These are phyloP conservation scores for Eucera pruinosa DNA, from an alignment of 2,888 invertebrate species.

Conservation along the genomic window DNA sequence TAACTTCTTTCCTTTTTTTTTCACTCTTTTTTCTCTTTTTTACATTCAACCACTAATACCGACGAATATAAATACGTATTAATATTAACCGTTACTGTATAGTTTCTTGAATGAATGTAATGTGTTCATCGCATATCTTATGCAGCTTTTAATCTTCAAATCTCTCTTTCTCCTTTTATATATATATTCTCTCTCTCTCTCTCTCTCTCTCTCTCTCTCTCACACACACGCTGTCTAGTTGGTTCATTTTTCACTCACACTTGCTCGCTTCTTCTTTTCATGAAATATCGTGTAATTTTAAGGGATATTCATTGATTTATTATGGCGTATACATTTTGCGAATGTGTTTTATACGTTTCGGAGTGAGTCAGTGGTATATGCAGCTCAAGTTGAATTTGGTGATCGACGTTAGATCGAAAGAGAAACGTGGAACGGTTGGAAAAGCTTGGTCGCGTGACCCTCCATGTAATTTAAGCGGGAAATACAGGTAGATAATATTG, in stretches of 20 bases:
- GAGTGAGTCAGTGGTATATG: slow-evolving; percentile 5
- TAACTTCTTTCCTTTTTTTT: too few relatives aligned
- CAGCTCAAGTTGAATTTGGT: neutral
- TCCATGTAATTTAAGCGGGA: slow-evolving; percentile 10
- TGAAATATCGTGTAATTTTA: slow-evolving; percentile 54
- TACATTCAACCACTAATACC: slow-evolving; percentile 76
- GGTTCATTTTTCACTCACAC: neutral
- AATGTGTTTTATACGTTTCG: slow-evolving; percentile 12
- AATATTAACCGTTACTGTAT: slow-evolving; percentile 73
- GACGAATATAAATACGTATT: slow-evolving; percentile 73
- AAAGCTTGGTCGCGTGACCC: slow-evolving; percentile 7
- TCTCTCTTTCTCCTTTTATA: slow-evolving; percentile 24
- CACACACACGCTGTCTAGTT: neutral
- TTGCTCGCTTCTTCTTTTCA: neutral
- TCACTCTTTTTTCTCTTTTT: too few relatives aligned
- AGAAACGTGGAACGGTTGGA: slow-evolving; percentile 1
- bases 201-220: neutral
- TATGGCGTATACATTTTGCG: slow-evolving; percentile 33
- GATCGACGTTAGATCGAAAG: neutral
- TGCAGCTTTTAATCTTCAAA: slow-evolving; percentile 70
- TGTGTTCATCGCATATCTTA: slow-evolving; percentile 79
- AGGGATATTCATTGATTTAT: slow-evolving; percentile 46
- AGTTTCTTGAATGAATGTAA: slow-evolving; percentile 78
- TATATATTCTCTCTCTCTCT: neutral
- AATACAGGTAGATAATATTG: slow-evolving; percentile 18